These are phyloP conservation scores for Epinephelus lanceolatus DNA, from an alignment of 2,113 vertebrate species.

Conservation along the genomic window DNA sequence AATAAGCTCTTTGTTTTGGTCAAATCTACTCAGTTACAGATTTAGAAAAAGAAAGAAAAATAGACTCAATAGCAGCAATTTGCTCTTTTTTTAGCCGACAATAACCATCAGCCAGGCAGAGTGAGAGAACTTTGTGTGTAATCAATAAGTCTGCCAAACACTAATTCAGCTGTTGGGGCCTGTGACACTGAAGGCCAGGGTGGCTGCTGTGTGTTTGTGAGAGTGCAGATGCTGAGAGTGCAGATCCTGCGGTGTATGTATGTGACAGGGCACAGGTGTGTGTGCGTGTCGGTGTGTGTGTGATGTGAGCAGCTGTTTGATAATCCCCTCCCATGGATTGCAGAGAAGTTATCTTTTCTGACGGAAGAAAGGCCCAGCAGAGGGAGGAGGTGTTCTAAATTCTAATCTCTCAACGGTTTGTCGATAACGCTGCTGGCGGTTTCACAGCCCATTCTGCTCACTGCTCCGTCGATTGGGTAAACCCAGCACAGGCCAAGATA, in stretches of 20 bases:
- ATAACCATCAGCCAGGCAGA: conserved; percentile 5
- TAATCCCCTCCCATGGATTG: conserved; percentile 31
- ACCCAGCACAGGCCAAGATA: conserved; percentile 23
- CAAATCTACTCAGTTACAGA: conserved; percentile 5
- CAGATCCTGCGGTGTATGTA: not conserved
- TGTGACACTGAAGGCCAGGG: not conserved
- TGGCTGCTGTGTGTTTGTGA: not conserved
- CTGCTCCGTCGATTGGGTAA: conserved; percentile 31
- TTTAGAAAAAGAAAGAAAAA: not conserved
- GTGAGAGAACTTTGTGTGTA: conserved; percentile 12
- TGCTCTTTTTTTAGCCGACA: conserved; percentile 21
- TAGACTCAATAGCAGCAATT: not conserved
- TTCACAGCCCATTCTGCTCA: conserved; percentile 46
- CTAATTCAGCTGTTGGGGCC: conserved; percentile 10
- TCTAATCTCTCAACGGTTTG: conserved; percentile 66
- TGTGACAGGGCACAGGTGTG: not conserved
- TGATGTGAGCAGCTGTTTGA: conserved; percentile 21
- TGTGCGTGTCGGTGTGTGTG: conserved; percentile 6
- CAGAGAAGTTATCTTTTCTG: conserved; percentile 50
- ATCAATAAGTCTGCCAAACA: conserved; percentile 47
- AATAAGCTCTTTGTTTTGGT: not conserved
- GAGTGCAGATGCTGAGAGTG: conserved; percentile 21
- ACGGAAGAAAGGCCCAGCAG: conserved; percentile 51
- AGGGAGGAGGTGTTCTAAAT: conserved; percentile 56
- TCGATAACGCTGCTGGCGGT: conserved; percentile 57